Conservation (phyloP, 1,140 invertebrate species). For the Pseudobourletiella spinata region DNA sequence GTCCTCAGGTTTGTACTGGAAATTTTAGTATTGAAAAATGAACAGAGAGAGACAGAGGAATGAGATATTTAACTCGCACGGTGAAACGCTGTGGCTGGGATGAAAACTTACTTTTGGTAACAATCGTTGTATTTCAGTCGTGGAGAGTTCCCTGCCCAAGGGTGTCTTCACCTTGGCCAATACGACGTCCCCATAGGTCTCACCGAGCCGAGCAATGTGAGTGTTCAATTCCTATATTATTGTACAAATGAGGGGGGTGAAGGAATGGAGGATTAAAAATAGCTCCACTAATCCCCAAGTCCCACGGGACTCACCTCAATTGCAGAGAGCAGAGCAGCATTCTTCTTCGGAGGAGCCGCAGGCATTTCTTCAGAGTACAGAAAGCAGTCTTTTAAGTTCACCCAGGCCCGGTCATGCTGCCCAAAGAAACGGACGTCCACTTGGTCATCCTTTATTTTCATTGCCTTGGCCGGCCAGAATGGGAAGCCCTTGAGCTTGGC, state of each 20-base stretch:
- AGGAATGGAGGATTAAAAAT: no score
- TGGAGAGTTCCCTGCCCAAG: constrained; percentile 36
- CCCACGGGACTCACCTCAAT: no score
- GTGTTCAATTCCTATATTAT: constrained; percentile 52
- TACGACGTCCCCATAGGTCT: constrained; percentile 64
- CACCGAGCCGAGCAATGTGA: constrained; percentile 61
- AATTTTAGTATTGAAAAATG: neutral
- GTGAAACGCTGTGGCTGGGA: no score
- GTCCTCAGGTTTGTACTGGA: constrained; percentile 22
- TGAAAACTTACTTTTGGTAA: constrained; percentile 23
- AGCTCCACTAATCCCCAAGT: no score
- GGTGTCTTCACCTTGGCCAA: constrained; percentile 63
- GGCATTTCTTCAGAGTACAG: constrained; percentile 62
- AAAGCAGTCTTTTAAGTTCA: constrained; percentile 71
- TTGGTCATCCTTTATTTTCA: constrained; percentile 59
- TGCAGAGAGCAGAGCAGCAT: constrained; percentile 53
- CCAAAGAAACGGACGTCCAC: constrained; percentile 91
- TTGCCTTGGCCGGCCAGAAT: constrained; percentile 88
- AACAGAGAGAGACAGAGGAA: constrained; percentile 4
- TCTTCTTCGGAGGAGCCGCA: constrained; percentile 50
- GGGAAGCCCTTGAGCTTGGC: constrained; percentile 70
- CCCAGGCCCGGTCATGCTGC: constrained; percentile 82
- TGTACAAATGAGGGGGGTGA: neutral
- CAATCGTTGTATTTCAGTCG: constrained; percentile 26
- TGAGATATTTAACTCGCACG: no score